Evolutionary conservation across 2,888 invertebrate genomes (phyloP).

Genomic region (Petrolisthes cinctipes): DNA sequence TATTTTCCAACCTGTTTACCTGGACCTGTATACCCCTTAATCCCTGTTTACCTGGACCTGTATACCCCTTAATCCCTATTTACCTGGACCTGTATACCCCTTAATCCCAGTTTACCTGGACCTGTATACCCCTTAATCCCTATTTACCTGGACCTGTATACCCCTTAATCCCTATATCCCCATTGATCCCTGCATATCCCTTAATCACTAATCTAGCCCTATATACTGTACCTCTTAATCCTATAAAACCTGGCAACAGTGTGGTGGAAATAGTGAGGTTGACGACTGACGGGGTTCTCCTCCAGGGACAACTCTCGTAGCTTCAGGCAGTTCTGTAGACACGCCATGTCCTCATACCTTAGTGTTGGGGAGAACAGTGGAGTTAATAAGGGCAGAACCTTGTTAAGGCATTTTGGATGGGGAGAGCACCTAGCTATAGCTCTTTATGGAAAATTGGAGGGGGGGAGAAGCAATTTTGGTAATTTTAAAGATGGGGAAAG

Average conservation of each 20-base stretch:
- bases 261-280: conserved; percentile 76
- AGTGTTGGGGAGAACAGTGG: not conserved
- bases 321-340: conserved; percentile 82
- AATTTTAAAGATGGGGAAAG: too few relatives aligned
- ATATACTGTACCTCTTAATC: conserved; percentile 46
- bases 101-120: not conserved
- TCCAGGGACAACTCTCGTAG: conserved; percentile 88
- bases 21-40: not conserved
- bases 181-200: not conserved
- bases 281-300: conserved; percentile 84
- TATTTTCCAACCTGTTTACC: not conserved
- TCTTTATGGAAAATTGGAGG: too few relatives aligned
- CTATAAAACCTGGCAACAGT: conserved; percentile 61
- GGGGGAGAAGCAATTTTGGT: too few relatives aligned
- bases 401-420: too few relatives aligned
- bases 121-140: not conserved
- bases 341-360: conserved; percentile 88
- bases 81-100: not conserved
- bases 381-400: not conserved
- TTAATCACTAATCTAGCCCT: not conserved
- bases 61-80: not conserved
- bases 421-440: too few relatives aligned
- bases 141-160: conserved; percentile 27
- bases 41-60: not conserved
- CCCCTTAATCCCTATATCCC: conserved; percentile 15